Evolutionary conservation across 2,888 invertebrate species (phyloP).

Genomic region (Dolomedes plantarius): DNA sequence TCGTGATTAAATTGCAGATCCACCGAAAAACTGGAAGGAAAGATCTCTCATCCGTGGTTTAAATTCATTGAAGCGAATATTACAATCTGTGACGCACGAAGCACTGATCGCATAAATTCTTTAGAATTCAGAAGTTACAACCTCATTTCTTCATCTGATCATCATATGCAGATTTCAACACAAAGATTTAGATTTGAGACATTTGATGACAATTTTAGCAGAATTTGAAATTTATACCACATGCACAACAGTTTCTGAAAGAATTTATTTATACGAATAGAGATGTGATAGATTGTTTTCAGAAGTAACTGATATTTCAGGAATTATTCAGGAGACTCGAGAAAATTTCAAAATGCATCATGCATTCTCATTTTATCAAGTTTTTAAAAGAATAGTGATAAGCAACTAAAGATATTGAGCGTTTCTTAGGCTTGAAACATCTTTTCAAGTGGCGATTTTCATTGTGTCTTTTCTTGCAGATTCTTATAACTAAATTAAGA

Average conservation of each 20-base stretch:
- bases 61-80: not conserved
- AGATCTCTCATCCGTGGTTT: not conserved
- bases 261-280: not conserved
- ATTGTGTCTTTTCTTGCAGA: no score
- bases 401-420: no score
- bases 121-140: not conserved
- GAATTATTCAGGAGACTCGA: not conserved
- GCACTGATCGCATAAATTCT: not conserved
- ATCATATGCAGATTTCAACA: not conserved
- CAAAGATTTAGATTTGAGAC: not conserved
- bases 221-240: not conserved
- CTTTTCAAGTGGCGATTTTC: no score
- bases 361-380: no score
- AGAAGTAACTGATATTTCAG: not conserved
- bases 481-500: no score
- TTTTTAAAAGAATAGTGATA: no score
- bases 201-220: not conserved
- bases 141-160: not conserved
- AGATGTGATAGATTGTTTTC: conserved; percentile 6
- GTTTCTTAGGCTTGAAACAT: no score
- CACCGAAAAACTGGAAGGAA: not conserved
- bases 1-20: not conserved
- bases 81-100: not conserved
- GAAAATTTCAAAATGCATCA: not conserved
- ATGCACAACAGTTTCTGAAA: not conserved